phyloP scores from a whole-genome alignment of 1,140 invertebrate genomes.

The Sesamia nonagrioides region DNA sequence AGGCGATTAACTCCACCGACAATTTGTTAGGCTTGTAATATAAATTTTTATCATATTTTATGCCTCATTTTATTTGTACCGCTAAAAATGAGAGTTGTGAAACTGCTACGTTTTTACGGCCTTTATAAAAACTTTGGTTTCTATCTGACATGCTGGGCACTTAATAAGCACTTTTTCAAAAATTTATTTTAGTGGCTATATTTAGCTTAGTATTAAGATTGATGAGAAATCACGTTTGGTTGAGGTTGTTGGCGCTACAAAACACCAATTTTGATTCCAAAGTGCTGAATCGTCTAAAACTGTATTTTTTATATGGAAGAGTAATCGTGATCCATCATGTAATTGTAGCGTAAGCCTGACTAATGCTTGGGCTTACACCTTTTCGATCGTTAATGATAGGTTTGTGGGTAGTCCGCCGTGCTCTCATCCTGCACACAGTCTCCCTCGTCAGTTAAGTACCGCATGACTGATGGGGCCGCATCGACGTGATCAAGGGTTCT shows the following conservation, averaged over 20 bases:
- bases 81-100: conserved; percentile 34
- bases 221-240: background rate
- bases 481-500: conserved; percentile 54
- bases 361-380: background rate
- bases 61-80: conserved; percentile 24
- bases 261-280: background rate
- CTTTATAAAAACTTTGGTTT: conserved; percentile 33
- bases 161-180: conserved; percentile 35
- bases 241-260: background rate
- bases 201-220: conserved; percentile 22
- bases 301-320: background rate
- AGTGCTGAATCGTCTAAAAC: background rate
- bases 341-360: background rate
- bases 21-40: conserved; percentile 29
- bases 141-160: background rate
- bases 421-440: background rate
- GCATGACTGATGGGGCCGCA: conserved; percentile 62
- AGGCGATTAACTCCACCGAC: conserved; percentile 34
- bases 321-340: background rate
- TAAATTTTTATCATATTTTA: conserved; percentile 42
- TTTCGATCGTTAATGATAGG: background rate
- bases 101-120: conserved; percentile 25
- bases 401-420: background rate
- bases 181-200: conserved; percentile 42
- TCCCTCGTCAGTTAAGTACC: conserved; percentile 52